Percentiles rank a stretch among this genome's conserved stretches.
Evolutionary conservation across 2,113 vertebrate genomes (phyloP).

Genomic region (Tauraco erythrolophus): DNA sequence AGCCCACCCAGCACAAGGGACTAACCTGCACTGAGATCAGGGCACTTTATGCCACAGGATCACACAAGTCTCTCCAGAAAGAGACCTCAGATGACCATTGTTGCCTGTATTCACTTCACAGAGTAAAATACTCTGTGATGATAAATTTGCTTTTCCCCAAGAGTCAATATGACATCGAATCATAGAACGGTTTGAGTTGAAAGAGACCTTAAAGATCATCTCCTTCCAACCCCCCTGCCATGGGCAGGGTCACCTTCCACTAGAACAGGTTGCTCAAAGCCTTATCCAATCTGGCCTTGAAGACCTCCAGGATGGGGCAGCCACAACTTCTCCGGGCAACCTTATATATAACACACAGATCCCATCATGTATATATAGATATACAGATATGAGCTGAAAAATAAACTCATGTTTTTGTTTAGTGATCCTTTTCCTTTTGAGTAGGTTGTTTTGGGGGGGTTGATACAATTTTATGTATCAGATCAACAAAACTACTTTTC

Average conservation of each 20-base stretch:
- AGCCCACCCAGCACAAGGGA: fast-evolving
- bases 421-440: neutral
- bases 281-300: too few species aligned
- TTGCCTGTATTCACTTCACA: neutral
- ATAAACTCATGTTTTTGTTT: neutral
- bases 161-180: too few species aligned
- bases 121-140: neutral
- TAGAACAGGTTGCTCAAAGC: too few species aligned
- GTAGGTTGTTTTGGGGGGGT: neutral
- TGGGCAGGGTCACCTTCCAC: too few species aligned
- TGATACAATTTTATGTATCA: neutral
- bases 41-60: neutral
- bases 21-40: neutral
- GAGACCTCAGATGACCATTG: neutral
- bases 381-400: neutral
- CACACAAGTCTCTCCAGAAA: neutral
- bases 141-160: neutral
- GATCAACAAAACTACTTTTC: neutral
- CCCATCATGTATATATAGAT: neutral
- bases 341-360: neutral
- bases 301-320: too few species aligned
- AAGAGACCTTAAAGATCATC: too few species aligned
- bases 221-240: too few species aligned
- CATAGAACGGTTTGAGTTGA: too few species aligned
- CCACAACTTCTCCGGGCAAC: too few species aligned